Conservation (phyloP, 2,888 invertebrate species). For the Eristalinus aeneus region DNA sequence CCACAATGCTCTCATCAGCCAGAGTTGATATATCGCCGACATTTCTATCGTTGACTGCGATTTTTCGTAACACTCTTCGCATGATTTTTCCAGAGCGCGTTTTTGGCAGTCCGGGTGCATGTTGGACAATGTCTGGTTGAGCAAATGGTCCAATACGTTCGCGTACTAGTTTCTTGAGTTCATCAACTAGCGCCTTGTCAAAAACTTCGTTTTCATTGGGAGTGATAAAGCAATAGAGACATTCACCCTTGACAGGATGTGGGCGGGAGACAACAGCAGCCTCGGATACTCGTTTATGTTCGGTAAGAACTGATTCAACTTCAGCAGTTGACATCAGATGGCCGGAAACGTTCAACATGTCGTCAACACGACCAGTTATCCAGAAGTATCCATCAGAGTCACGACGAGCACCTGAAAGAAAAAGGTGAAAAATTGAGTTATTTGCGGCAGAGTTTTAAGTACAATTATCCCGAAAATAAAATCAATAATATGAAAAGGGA, state of each 20-base stretch:
- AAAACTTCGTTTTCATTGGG: slow-evolving; percentile 89
- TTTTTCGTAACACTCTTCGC: slow-evolving; percentile 95
- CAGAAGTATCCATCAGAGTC: slow-evolving; percentile 97
- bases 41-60: slow-evolving; percentile 93
- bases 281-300: slow-evolving; percentile 91
- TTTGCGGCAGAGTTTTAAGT: too few relatives aligned
- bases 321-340: slow-evolving; percentile 99
- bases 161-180: slow-evolving; percentile 90
- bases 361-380: slow-evolving; percentile 98
- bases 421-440: too few relatives aligned
- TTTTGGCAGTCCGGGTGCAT: slow-evolving; percentile 96
- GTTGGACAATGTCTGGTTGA: slow-evolving; percentile 95
- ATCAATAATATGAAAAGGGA: too few relatives aligned
- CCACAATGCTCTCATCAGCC: slow-evolving; percentile 95
- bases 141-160: slow-evolving; percentile 98
- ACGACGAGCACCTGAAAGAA: slow-evolving; percentile 88
- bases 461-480: too few relatives aligned
- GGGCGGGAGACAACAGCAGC: slow-evolving; percentile 98
- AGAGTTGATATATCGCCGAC: slow-evolving; percentile 97
- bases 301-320: slow-evolving; percentile 91
- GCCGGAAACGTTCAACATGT: slow-evolving; percentile 99
- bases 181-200: slow-evolving; percentile 86
- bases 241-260: slow-evolving; percentile 97
- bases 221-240: slow-evolving; percentile 97
- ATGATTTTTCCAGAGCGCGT: slow-evolving; percentile 99